Percentiles rank a stretch among this genome's conserved stretches.
Conservation (phyloP, 1,140 invertebrate species). For the Cyrtorhinus lividipennis region DNA sequence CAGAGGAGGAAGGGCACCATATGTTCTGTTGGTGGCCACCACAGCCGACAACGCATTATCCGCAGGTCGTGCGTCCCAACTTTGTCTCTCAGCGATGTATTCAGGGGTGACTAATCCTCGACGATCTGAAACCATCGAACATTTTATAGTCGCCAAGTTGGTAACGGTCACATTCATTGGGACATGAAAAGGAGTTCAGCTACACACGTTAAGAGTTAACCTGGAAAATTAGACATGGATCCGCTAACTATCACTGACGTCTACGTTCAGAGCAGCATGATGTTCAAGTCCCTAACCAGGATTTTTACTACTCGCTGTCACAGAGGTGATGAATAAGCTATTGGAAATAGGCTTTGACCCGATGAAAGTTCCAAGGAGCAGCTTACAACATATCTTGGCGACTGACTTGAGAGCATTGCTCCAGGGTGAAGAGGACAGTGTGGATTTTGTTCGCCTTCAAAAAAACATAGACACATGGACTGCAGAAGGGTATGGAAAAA, state of each 20-base stretch:
- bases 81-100: conserved; percentile 5
- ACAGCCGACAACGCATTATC: too few relatives aligned
- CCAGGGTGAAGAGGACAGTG: conserved; percentile 32
- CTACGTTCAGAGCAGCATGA: conserved; percentile 27
- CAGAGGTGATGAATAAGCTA: conserved; percentile 29
- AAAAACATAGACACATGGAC: conserved; percentile 75
- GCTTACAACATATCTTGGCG: conserved; percentile 29
- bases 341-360: conserved; percentile 13
- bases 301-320: conserved; percentile 27
- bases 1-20: conserved; percentile 13
- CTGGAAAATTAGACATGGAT: too few relatives aligned
- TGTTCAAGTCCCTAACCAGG: conserved; percentile 27
- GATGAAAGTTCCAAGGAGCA: conserved; percentile 15
- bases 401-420: conserved; percentile 29
- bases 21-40: conserved; percentile 16
- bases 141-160: too few relatives aligned
- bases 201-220: too few relatives aligned
- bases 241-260: too few relatives aligned
- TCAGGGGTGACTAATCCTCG: conserved; percentile 20
- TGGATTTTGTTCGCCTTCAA: conserved; percentile 55
- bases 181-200: too few relatives aligned
- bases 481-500: conserved; percentile 45
- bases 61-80: neutral
- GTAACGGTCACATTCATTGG: too few relatives aligned
- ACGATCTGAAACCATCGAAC: conserved; percentile 19